Base-by-base conservation (phyloP, 1,140 invertebrate species). In the Danaus melanippus region DNA sequence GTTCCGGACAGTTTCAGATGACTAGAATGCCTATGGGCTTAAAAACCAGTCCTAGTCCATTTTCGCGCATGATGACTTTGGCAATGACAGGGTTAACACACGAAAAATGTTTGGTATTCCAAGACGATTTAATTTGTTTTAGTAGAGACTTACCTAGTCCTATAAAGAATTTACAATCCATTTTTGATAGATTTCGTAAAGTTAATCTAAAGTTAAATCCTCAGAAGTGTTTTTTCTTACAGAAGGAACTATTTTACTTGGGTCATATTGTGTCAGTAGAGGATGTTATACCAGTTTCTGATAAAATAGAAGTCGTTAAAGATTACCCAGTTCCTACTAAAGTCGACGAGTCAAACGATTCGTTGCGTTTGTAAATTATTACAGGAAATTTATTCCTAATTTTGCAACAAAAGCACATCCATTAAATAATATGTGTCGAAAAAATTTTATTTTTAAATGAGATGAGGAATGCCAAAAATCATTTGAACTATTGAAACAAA, bases 101-200 rank as follows among this genome's bases (percentile, higher is more conserved):
- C n/a, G n/a, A n/a, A n/a, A n/a, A n/a, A n/a, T 73, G 71, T 58
- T 66, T 75, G 39, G 65, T 52, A 9, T 52, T 43, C 39, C 45
- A 46, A 79, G 85, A 88, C 57, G 84, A 87, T 55, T 70, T 88
- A 0, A 62, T 88, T 8, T 61, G 88, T 39, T 82, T 66, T 53
- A 66, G 62, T 4, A 58, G 66, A 50, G 74, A 61, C 17, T 72
- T 86, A 55, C 60, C 84, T 12, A 64, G 70, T 46, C 84, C 87
- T 84, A 39, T 51, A 47, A 48, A 48, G 66, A 51, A 66, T 84
- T n/a, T 85, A 8, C 45, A 54, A 40, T 50, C 58, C 42, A 50
- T 64, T 43, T 64, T 53, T 45, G 43, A 45, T 21, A 21, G 43
- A 53, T 17, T 53, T 17, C 42, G 52, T 46, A 54, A 46, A 54